These are phyloP conservation scores for Ptychadena robeensis DNA, from an alignment of 2,797 vertebrate genomes.

Conservation along the genomic window DNA sequence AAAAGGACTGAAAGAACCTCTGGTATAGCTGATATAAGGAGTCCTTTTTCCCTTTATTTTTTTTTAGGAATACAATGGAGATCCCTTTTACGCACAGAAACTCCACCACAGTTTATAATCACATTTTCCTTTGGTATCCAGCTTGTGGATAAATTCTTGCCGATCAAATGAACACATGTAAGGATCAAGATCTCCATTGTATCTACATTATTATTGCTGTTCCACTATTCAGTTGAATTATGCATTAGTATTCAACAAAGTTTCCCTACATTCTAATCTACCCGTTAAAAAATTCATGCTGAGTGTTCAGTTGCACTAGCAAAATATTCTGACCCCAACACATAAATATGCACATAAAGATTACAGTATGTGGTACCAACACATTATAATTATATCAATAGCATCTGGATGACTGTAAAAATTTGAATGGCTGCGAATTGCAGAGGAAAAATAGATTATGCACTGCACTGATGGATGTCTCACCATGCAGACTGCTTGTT, in stretches of 20 bases:
- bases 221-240: neutral
- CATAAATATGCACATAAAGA: slow-evolving; percentile 53
- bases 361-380: slow-evolving; percentile 54
- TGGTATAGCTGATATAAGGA: neutral
- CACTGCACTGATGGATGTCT: slow-evolving; percentile 34
- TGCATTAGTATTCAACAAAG: slow-evolving; percentile 23
- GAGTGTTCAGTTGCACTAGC: slow-evolving; percentile 8
- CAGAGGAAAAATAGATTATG: slow-evolving; percentile 46
- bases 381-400: slow-evolving; percentile 59
- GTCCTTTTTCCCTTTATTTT: neutral
- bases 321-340: slow-evolving; percentile 42
- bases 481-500: slow-evolving; percentile 13
- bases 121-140: neutral
- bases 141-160: neutral
- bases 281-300: slow-evolving; percentile 28
- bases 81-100: neutral
- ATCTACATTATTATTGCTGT: neutral
- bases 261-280: slow-evolving; percentile 21
- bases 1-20: neutral
- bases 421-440: slow-evolving; percentile 36
- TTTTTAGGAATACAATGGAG: neutral
- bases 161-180: neutral
- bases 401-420: slow-evolving; percentile 46
- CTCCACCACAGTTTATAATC: neutral
- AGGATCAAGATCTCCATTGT: neutral